Base-by-base conservation (phyloP, 1,140 invertebrate genomes). In the Sarcophaga peregrina region DNA sequence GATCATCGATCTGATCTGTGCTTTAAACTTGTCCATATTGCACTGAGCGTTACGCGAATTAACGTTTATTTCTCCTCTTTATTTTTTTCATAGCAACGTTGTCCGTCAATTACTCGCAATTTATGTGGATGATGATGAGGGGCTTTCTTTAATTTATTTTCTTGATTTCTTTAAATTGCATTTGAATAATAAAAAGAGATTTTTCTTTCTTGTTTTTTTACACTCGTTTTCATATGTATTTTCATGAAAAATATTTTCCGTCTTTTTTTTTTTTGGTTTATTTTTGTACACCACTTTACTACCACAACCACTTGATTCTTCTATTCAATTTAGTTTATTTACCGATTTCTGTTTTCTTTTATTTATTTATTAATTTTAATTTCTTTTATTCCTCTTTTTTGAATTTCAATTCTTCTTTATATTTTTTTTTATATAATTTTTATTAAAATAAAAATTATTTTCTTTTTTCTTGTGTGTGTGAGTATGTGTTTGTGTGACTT, bases 271-370 rank as follows among this genome's bases (percentile, higher is more conserved):
- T 37, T 37, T 37, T 1, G 25, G 25, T 2, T 37, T 37, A 37
- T 37, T 37, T 58, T 68, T 68, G 62, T 68, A 68, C 62, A 20
- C 62, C 20, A 37, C 62, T 68, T 17, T 5, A 68, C 17, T 20
- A 68, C 25, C 25, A 25, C 9, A n/a, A n/a, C n/a, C 75, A 78
- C 75, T 78, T 78, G 15, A 82, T 82, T 52, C 52, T 81, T 10
- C n/a, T n/a, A n/a, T 82, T 73, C 20, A 50, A 54, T 68, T 75
- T 78, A 45, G 76, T 74, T 83, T 81, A 17, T 54, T 80, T 58
- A 47, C 82, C 72, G 47, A 13, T 82, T 84, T 83, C 9, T 68
- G 48, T 81, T 8, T n/a, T 48, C 50, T 82, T 82, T 82, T 13
- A 54, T 52, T 81, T 54, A 15, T 58, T 54, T 50, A 50, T 72